These are phyloP conservation scores for Dichetophora obliterata DNA, from an alignment of 2,888 invertebrate species.

Conservation along the genomic window DNA sequence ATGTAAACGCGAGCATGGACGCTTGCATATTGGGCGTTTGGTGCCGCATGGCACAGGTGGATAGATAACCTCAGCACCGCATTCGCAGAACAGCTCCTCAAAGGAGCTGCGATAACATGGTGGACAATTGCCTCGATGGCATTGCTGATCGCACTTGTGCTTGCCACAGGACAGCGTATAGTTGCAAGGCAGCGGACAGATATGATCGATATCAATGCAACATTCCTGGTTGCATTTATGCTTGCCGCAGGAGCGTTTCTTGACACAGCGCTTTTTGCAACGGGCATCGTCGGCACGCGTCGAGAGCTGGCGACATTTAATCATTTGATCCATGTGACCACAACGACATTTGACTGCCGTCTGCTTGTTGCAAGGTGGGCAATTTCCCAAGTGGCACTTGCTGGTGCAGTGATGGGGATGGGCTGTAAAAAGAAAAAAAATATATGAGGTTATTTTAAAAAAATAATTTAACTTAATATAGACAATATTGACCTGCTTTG, in stretches of 20 bases:
- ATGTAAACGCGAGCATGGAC: conserved; percentile 82
- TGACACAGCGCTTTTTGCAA: conserved; percentile 92
- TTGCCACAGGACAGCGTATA: conserved; percentile 87
- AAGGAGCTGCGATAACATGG: conserved; percentile 85
- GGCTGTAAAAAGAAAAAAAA: conserved; percentile 54
- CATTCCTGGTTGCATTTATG: conserved; percentile 93
- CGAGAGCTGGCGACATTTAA: conserved; percentile 81
- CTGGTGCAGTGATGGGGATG: conserved; percentile 77
- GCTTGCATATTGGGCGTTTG: conserved; percentile 83
- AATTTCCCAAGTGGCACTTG: conserved; percentile 78
- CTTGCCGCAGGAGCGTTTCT: conserved; percentile 86
- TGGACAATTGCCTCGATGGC: conserved; percentile 88
- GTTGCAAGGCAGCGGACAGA: conserved; percentile 86
- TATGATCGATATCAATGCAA: conserved; percentile 88
- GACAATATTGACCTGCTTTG: conserved; percentile 73
- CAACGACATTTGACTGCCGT: conserved; percentile 87
- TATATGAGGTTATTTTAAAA: neutral
- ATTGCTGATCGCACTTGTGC: conserved; percentile 89
- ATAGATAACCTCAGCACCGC: conserved; percentile 86
- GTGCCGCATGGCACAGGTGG: conserved; percentile 96
- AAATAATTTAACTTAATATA: neutral
- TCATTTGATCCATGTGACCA: conserved; percentile 85
- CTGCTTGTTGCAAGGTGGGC: conserved; percentile 82
- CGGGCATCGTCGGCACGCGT: conserved; percentile 80
- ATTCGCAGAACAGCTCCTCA: conserved; percentile 91